Base-by-base conservation (phyloP, 2,113 vertebrate genomes). In the Sorex araneus region DNA sequence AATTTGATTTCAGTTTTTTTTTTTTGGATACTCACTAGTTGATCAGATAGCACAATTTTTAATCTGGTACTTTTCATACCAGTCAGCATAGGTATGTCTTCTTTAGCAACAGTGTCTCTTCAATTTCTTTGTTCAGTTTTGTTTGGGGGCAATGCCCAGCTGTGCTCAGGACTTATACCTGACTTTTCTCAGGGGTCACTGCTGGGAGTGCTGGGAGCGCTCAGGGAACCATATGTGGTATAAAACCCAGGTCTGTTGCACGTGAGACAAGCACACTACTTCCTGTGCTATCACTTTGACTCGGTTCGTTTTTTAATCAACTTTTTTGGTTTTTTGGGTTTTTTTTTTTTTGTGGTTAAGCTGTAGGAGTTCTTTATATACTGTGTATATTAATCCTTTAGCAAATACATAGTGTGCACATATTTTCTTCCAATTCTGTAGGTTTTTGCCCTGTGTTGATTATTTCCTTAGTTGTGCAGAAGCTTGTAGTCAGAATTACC, bases 11-110 rank as follows among this genome's bases (percentile, higher is more conserved):
- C 25, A 63, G 1, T 89, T 40, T 40, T 40, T 40, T 40, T 86
- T 75, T 93, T 84, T 91, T 67, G 15, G 21, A 71, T 34, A 69
- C 70, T 36, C 15, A 93, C 54, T 91, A 63, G 64, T 19, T 5
- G 43, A 74, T 89, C 70, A 85, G 30, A 73, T 40, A n/a, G 28
- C 71, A 43, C 30, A 66, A 81, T 57, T 84, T 87, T 34, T 83
- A 60, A 66, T 30, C 64, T 66, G 64, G 64, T 8, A 64, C 76
- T 64, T 76, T 25, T 21, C 43, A 19, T 34, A 30, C 69, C 2
- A 1, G 16, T 27, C 81, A 50, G 47, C 34, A 36, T 79, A 84
- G 64, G 47, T 54, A 45, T 90, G 0, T 80, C 18, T 66, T 77
- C 30, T 50, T 63, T 79, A 7, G 30, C 85, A 15, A 71, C 57